Percentiles rank a stretch among this genome's conserved stretches.
These are phyloP conservation scores for Diplazon laetatorius DNA, from an alignment of 2,888 invertebrate species.

Conservation along the genomic window DNA sequence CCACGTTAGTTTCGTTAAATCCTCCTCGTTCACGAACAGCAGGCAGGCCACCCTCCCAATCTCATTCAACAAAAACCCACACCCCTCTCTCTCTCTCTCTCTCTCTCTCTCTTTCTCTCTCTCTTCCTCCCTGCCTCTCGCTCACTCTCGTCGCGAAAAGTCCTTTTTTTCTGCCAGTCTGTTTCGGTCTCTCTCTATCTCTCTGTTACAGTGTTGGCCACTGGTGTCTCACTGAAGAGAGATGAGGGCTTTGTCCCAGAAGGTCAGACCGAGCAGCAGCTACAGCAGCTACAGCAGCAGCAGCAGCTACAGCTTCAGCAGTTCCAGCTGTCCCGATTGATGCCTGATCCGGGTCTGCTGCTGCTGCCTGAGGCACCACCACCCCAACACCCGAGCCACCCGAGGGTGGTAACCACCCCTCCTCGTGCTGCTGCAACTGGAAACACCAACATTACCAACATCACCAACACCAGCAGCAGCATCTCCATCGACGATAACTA, in stretches of 20 bases:
- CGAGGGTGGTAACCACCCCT: constrained; percentile 40
- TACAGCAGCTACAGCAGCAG: too few species aligned
- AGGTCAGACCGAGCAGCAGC: constrained; percentile 69
- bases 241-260: constrained; percentile 75
- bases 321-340: constrained; percentile 77
- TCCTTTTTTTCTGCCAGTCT: constrained; percentile 59
- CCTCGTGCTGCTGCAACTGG: too few species aligned
- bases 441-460: too few species aligned
- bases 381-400: constrained; percentile 71
- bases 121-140: constrained; percentile 61
- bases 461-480: constrained; percentile 13
- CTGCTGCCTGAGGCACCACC: constrained; percentile 60
- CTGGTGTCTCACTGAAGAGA: constrained; percentile 80
- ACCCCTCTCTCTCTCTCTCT: constrained; percentile 30
- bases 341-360: constrained; percentile 51
- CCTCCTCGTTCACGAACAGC: constrained; percentile 33
- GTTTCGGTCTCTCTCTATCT: constrained; percentile 66
- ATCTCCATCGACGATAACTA: constrained; percentile 32
- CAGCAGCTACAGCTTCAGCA: constrained; percentile 68
- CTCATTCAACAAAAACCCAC: constrained; percentile 44
- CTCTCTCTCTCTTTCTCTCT: constrained; percentile 34
- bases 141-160: constrained; percentile 67
- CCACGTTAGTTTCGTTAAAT: constrained; percentile 26
- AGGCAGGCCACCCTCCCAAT: constrained; percentile 44
- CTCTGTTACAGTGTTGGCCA: constrained; percentile 78